A percentile compares a stretch with the other conserved stretches of the same genome.
These are phyloP conservation scores for Dreissena rostriformis DNA, from an alignment of 1,140 invertebrate species.

Conservation along the genomic window DNA sequence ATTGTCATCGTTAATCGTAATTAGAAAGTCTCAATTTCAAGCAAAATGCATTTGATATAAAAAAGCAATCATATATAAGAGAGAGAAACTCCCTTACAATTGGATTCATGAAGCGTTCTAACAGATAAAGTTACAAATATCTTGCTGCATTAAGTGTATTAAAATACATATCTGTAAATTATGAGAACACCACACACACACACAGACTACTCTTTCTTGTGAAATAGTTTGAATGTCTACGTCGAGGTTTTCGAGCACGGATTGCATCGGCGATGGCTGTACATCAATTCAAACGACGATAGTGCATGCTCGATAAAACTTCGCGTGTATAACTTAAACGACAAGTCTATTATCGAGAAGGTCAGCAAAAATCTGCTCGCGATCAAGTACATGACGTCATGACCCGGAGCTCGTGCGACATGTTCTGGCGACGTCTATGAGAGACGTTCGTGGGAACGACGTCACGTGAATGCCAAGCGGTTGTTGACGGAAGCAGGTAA, in stretches of 20 bases:
- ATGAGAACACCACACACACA: too few relatives aligned
- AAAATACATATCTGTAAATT: too few relatives aligned
- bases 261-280: slow-evolving; percentile 46
- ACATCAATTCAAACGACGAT: slow-evolving; percentile 47
- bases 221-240: slow-evolving; percentile 43
- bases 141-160: too few relatives aligned
- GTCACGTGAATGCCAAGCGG: slow-evolving; percentile 35
- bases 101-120: too few relatives aligned
- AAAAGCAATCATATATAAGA: too few relatives aligned
- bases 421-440: slow-evolving; percentile 46
- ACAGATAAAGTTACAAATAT: too few relatives aligned
- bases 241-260: slow-evolving; percentile 37
- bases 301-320: slow-evolving; percentile 27
- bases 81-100: too few relatives aligned
- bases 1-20: too few relatives aligned
- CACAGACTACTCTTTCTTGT: too few relatives aligned
- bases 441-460: slow-evolving; percentile 49
- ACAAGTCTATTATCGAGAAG: slow-evolving; percentile 40
- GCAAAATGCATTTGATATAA: too few relatives aligned
- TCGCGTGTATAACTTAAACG: slow-evolving; percentile 38
- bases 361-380: slow-evolving; percentile 38
- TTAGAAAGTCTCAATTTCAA: too few relatives aligned
- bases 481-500: slow-evolving; percentile 42
- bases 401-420: slow-evolving; percentile 39
- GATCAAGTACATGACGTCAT: slow-evolving; percentile 40